A percentile compares a stretch with the other conserved stretches of the same genome.
Evolutionary conservation across 2,797 vertebrate genomes (phyloP).

Genomic region (Pangasius macronema): DNA sequence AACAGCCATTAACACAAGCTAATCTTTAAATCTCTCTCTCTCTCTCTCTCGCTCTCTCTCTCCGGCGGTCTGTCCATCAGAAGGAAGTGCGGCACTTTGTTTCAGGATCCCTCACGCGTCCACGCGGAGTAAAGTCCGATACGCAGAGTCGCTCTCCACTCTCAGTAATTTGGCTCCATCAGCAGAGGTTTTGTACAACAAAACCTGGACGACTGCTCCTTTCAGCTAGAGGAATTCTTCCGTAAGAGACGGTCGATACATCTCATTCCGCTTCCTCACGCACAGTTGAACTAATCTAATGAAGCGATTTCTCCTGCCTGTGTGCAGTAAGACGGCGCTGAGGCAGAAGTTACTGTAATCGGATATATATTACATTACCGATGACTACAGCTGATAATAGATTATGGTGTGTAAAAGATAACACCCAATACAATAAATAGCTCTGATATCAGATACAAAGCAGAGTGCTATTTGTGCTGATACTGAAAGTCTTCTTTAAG

Average conservation of each 20-base stretch:
- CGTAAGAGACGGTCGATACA: not conserved
- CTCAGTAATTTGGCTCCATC: not conserved
- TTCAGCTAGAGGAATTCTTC: constrained; percentile 24
- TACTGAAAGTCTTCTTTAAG: not conserved
- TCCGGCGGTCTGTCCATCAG: not conserved
- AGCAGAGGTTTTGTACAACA: not conserved
- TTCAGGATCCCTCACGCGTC: not conserved
- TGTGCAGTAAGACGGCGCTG: constrained; percentile 1
- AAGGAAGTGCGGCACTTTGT: not conserved
- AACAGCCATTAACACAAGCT: constrained; percentile 12
- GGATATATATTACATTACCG: constrained; percentile 12
- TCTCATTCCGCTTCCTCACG: constrained; percentile 20
- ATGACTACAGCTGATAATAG: not conserved
- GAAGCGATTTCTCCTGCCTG: not conserved
- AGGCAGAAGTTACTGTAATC: constrained; percentile 27
- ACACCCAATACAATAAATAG: not conserved
- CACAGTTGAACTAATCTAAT: constrained; percentile 12
- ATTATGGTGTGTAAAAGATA: constrained; percentile 22
- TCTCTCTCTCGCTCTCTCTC: not conserved
- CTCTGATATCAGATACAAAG: constrained; percentile 8
- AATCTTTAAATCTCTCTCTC: not conserved
- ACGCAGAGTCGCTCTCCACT: not conserved
- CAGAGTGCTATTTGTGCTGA: not conserved
- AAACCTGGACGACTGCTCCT: not conserved
- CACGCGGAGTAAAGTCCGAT: not conserved